Base-by-base conservation (phyloP, 2,113 vertebrate species). In the Antechinus flavipes region DNA sequence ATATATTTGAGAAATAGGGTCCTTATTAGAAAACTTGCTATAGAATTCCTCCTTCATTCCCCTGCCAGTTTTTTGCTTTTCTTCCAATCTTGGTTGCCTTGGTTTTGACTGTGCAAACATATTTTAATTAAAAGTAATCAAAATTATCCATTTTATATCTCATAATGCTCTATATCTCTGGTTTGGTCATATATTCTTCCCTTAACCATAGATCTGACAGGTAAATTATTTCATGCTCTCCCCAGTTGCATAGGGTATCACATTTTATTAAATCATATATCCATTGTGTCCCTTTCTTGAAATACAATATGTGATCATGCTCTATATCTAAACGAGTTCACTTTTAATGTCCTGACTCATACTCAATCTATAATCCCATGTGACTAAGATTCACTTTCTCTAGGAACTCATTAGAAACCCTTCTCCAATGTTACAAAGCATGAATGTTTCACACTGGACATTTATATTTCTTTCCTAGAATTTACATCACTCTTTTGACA, bases 401-500 rank as follows among this genome's bases (percentile, higher is more conserved):
- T 53, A 95, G 94, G 92, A 97, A 92, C 0, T 11, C 91, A 50
- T 93, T 56, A 49, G 49, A 50, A 53, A 90, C 53, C 11, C 95
- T 30, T 14, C 4, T 54, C 23, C 35, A 92, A 91, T 25, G 23
- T 96, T 54, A 92, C 49, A 27, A 55, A 95, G 14, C 23, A 8
- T 94, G 92, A 92, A 22, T 76, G n/a, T 92, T 89, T 54, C 58
- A 54, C 0, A 8, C 89, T 54, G 12, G 19, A 91, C 58, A 42
- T 92, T n/a, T 93, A 52, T 6, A 93, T 97, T 97, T 92, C 49
- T 93, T 98, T 97, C 93, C 93, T 94, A 96, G 96, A 97, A 97
- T 97, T 93, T 12, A 2, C 56, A 68, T 94, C 47, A 92, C 93
- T 97, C 91, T 61, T 97, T 91, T 95, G 95, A 92, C 55, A 76